phyloP scores from a whole-genome alignment of 2,797 vertebrate genomes.

The Brachyalestes nurse region DNA sequence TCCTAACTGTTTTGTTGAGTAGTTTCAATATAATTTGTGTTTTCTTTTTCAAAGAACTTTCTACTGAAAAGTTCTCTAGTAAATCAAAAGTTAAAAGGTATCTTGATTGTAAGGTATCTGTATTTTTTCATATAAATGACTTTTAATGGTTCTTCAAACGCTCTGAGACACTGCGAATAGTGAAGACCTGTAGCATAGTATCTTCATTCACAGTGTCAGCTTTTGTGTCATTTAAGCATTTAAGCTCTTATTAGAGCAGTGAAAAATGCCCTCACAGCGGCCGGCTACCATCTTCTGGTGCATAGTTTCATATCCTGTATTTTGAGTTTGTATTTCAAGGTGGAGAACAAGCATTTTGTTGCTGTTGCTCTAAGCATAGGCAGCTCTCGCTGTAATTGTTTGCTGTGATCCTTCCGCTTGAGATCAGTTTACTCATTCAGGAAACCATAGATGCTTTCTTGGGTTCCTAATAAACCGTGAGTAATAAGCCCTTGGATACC shows the following conservation, averaged over 20 bases:
- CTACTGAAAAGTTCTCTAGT: not conserved
- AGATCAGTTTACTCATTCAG: slow-evolving; percentile 70
- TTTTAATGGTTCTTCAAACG: not conserved
- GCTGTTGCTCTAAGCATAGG: slow-evolving; percentile 5
- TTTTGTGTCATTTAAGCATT: not conserved
- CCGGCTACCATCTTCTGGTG: not conserved
- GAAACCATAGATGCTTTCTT: slow-evolving; percentile 67
- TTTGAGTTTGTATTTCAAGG: slow-evolving; percentile 24
- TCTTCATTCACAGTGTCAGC: not conserved
- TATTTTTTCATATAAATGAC: not conserved
- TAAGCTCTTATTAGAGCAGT: no score
- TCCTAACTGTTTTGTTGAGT: no score
- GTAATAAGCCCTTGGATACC: slow-evolving; percentile 68
- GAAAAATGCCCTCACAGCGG: no score
- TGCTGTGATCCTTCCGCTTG: slow-evolving; percentile 65
- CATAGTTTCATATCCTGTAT: not conserved
- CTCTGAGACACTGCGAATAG: not conserved
- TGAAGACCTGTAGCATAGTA: not conserved
- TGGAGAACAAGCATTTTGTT: not conserved
- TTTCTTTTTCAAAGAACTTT: not conserved
- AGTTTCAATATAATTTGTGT: not conserved
- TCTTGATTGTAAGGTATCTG: no score
- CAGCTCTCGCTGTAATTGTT: slow-evolving; percentile 15
- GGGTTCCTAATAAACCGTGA: slow-evolving; percentile 72
- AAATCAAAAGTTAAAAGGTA: not conserved